phyloP scores from a whole-genome alignment of 2,797 vertebrate genomes.

The Lemur catta region DNA sequence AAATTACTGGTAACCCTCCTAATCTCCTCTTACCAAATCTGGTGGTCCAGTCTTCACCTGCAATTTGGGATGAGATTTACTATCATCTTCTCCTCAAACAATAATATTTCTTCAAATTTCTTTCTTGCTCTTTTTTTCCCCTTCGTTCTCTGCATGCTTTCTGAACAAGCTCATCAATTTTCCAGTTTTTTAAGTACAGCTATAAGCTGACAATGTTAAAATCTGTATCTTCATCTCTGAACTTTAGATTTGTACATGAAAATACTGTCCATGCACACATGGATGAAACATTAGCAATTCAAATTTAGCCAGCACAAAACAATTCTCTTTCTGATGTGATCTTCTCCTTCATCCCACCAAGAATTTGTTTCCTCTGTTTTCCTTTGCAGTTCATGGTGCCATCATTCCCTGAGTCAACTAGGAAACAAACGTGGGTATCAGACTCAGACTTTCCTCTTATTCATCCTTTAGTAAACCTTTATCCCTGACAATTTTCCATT shows the following conservation, averaged over 20 bases:
- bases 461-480: not conserved
- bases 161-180: not conserved
- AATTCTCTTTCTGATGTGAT: fast-evolving
- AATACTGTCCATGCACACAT: not conserved
- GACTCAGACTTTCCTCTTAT: not conserved
- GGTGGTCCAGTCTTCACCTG: not conserved
- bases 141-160: not conserved
- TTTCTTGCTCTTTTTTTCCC: not conserved
- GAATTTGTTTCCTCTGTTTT: not conserved
- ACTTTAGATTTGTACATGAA: not conserved
- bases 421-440: not conserved
- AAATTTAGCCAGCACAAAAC: not conserved
- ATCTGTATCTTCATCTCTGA: not conserved
- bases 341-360: not conserved
- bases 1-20: not conserved
- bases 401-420: not conserved
- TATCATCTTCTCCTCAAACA: not conserved
- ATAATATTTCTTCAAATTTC: not conserved
- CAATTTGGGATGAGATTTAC: not conserved
- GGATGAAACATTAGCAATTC: not conserved
- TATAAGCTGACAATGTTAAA: not conserved
- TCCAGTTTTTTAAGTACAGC: not conserved
- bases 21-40: not conserved
- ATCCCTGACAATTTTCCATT: not conserved
- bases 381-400: not conserved